Evolutionary conservation across 2,797 vertebrate species (phyloP), one percentile per base, ranked within the genome.

Genomic region (Psittacula derbiana): DNA sequence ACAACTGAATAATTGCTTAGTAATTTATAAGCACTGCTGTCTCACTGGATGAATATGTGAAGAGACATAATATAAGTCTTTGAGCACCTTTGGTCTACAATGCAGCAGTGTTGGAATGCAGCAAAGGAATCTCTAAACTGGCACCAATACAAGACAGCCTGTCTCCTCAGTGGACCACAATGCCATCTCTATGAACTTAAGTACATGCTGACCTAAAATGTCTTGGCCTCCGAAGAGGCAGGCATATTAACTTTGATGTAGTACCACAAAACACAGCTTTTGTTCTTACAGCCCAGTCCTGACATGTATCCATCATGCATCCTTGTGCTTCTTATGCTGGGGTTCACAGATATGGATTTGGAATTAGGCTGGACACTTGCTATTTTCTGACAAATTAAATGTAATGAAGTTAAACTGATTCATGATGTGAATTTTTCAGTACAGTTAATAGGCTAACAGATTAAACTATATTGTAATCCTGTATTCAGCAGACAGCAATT

Each of bases 91-190:
- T 78, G 20, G 16, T 60, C 30, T 12, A 8, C 80, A 49, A 12
- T 7, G 19, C 13, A 73, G 57, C 52, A 50, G 12, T 28, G 38
- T 0, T 24, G 50, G 43, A 88, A 70, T 2, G 13, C 23, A 91
- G 33, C 16, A 88, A 58, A 79, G 57, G 66, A 57, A 76, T 62
- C 46, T 41, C 74, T 49, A 43, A 74, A 40, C 47, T 47, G 61
- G 44, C 31, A 71, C 25, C 57, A 38, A 2, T 12, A 46, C 18
- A 61, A 90, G 36, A 5, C 47, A 47, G 5, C 0, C 0, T 41
- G 28, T 41, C n/a, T 57, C 53, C 81, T 76, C 71, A 36, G 38
- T 11, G 27, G n/a, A 43, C 40, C 15, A 19, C 60, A 53, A 21
- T 20, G 64, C 55, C 58, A 87, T 50, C 53, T 70, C 31, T 46